Base-by-base conservation (phyloP, 2,113 vertebrate genomes). In the Pedetes capensis region DNA sequence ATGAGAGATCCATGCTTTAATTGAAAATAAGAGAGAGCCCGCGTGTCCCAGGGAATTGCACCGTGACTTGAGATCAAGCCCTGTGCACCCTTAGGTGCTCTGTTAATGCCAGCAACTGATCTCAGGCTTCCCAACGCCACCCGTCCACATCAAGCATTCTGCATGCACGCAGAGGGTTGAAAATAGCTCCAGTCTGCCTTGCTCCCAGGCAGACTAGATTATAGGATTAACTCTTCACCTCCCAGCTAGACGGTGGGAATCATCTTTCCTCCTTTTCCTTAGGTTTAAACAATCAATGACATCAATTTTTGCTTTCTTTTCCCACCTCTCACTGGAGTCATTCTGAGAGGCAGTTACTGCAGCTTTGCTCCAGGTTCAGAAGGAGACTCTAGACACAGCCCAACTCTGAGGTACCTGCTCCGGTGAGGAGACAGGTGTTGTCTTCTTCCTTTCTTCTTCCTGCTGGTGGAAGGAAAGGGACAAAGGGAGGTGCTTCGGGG, bases 171-270 rank as follows among this genome's bases (percentile, higher is more conserved):
- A 90, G 47, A 9, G 71, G 66, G 61, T 71, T 74, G 94, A 69
- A 95, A 95, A 92, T 39, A 95, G 82, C 74, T 88, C 64, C 57
- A 51, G 86, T 76, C 87, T 10, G 72, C 90, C 81, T 72, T 53
- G 80, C 59, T 96, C 84, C 79, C 39, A 6, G 2, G 85, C 94
- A 64, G 90, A 85, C 90, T 74, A 72, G 90, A 92, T 96, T 88
- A 90, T 63, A 82, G 95, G 88, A 69, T 95, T 97, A 97, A 95
- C 95, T 94, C 93, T 95, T 95, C 82, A 8, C 82, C 71, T 96
- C 63, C 96, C 34, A 32, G 92, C 22, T 11, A 39, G 81, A 63
- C 85, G 29, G 5, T 47, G 57, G 81, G 92, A 90, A 63, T 42
- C 57, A 75, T 83, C 53, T 72, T 81, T 29, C 59, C 22, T 51